Conservation (phyloP, 2,797 vertebrate genomes). For the Ceryle rudis region DNA sequence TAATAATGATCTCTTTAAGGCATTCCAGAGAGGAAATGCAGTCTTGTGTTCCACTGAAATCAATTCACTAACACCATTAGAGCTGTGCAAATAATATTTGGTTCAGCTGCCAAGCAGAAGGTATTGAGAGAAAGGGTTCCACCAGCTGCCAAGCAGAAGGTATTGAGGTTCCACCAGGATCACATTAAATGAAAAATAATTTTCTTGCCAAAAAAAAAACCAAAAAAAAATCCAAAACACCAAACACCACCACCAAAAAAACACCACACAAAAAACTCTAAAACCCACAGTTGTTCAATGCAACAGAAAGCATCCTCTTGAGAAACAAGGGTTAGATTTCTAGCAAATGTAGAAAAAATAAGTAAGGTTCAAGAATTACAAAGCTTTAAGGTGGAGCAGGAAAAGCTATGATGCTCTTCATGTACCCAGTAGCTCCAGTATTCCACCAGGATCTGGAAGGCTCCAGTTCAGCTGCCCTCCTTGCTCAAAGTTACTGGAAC, state of each 20-base stretch:
- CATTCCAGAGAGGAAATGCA: background rate
- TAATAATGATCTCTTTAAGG: background rate
- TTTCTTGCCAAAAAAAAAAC: background rate
- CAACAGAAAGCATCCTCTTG: background rate
- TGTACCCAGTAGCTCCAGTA: background rate
- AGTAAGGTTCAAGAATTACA: background rate
- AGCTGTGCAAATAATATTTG: background rate
- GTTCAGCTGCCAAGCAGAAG: background rate
- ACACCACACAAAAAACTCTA: too few species aligned
- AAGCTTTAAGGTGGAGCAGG: fast-evolving
- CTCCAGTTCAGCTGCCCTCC: background rate
- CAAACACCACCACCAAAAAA: too few species aligned
- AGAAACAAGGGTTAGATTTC: fast-evolving
- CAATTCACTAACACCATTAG: slow-evolving; percentile 9
- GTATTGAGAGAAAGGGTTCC: background rate
- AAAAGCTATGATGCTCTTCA: background rate
- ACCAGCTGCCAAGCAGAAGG: background rate
- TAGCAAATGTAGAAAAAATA: background rate
- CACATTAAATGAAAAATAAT: background rate
- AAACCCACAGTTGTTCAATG: background rate
- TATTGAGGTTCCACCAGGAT: background rate
- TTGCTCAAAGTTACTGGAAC: background rate
- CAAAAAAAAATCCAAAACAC: too few species aligned
- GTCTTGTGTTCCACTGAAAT: background rate
- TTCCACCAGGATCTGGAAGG: background rate